A percentile compares a stretch with the other conserved stretches of the same genome.
Evolutionary conservation across 1,140 invertebrate genomes (phyloP).

Genomic region (Drosophila micromelanica): DNA sequence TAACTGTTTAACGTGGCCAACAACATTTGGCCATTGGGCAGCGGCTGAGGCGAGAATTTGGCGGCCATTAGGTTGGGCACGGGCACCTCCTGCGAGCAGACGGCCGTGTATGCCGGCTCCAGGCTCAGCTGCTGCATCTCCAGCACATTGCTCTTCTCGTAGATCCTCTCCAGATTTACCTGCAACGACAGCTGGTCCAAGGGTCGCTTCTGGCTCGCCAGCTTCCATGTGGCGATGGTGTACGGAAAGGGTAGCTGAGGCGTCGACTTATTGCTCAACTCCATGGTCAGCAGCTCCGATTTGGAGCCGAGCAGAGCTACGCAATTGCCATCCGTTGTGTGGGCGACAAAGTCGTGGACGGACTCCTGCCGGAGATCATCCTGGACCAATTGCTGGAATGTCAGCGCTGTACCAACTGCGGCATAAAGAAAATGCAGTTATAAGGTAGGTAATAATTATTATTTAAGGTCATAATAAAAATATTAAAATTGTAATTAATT

Average conservation of each 20-base stretch:
- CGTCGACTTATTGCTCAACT: conserved; percentile 41
- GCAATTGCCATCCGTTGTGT: conserved; percentile 19
- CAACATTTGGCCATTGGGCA: conserved; percentile 44
- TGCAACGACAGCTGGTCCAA: conserved; percentile 38
- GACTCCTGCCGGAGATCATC: conserved; percentile 46
- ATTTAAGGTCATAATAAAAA: too few species aligned
- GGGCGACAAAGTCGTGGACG: conserved; percentile 47
- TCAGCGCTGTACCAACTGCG: conserved; percentile 7
- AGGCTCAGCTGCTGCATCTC: conserved; percentile 52
- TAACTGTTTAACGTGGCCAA: conserved; percentile 45
- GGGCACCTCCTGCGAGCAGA: conserved; percentile 43
- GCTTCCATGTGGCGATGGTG: conserved; percentile 7
- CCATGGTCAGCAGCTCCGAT: conserved; percentile 48
- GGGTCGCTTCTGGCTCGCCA: conserved; percentile 11
- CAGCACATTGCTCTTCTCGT: conserved; percentile 52
- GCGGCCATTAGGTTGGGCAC: conserved; percentile 25
- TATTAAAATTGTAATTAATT: too few species aligned
- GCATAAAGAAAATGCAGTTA: not conserved
- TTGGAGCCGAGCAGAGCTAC: conserved; percentile 53
- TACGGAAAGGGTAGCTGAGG: conserved; percentile 45
- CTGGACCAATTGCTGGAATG: conserved; percentile 36
- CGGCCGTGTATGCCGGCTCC: conserved; percentile 48
- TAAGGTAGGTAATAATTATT: too few species aligned
- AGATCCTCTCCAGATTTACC: conserved; percentile 46
- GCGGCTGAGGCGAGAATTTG: conserved; percentile 14